phyloP scores from a whole-genome alignment of 1,140 invertebrate genomes.

The Caenorhabditis elegans region WBcel235 BX284604.4:8091501-8092000 shows the following conservation, averaged over 20 bases:
- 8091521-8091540: too few species aligned
- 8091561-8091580: too few species aligned
- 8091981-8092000: too few species aligned
- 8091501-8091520: too few species aligned
- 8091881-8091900: not conserved
- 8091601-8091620: not conserved
- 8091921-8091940: too few species aligned
- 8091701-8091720: not conserved
- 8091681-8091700: conserved; percentile 26
- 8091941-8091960: too few species aligned
- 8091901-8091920: not conserved
- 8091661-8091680: conserved; percentile 2
- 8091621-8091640: not conserved
- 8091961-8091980: too few species aligned
- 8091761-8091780: conserved; percentile 19
- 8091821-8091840: conserved; percentile 20
- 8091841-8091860: conserved; percentile 16
- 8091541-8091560: too few species aligned
- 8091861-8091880: not conserved
- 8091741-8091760: not conserved
- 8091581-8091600: not conserved
- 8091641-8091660: not conserved
- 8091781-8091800: too few species aligned
- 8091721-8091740: not conserved
- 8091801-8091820: conserved; percentile 19